Evolutionary conservation across 2,888 invertebrate genomes (phyloP), one percentile per base, ranked within the genome.

Genomic region (Aromia moschata): DNA sequence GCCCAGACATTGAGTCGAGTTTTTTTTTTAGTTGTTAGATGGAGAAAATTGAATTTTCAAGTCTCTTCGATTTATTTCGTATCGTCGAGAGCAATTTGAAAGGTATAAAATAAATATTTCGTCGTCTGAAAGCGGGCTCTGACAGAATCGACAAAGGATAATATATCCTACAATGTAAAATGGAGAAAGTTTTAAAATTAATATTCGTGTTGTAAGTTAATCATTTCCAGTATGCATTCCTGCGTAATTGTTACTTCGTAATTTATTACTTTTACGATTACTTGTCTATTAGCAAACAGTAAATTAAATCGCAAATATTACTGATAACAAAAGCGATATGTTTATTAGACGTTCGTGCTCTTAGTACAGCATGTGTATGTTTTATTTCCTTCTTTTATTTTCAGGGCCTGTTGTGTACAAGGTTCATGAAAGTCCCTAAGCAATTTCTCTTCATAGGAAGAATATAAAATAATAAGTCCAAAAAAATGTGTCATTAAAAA

Each of bases 51-150:
- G 20, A 49, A 49, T 49, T 49, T 49, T 38, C 38, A 49, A 49
- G 49, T 38, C 38, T 38, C 38, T 38, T 40, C 38, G 25, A 15
- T 17, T 38, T 49, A 11, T 15, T 49, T 38, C 49, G 37, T 49
- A 49, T 49, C 49, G 49, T 7, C 25, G 25, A 25, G 49, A 49
- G 49, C 49, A 20, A 49, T 49, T 49, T 15, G 11, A 38, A 25
- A 49, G 49, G 38, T 49, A 49, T 47, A 49, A 49, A 49, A 49
- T 49, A 49, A 49, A 49, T 49, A 49, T 40, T 49, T 49, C 49
- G 38, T n/a, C n/a, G n/a, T 25, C 1, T n/a, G 20, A 49, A 38
- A 38, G 38, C 38, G 17, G 49, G 20, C 38, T 40, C 17, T 20
- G 12, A 38, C 49, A 14, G 11, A 36, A 49, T 49, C 49, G 33